Conservation (phyloP, 2,113 vertebrate species). For the Talpa occidentalis region DNA sequence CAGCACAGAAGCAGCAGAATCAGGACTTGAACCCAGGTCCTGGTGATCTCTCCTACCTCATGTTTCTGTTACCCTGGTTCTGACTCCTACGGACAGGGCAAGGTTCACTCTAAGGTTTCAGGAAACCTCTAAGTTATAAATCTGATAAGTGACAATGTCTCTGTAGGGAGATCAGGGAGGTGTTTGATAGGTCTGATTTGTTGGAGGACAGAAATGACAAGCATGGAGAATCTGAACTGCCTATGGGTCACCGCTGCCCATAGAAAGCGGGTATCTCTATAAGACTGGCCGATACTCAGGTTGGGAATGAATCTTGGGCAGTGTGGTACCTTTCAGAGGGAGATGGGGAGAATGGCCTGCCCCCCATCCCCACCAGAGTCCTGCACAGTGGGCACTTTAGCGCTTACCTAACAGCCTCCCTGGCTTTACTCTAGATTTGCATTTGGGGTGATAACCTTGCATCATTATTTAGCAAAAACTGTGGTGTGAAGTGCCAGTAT, state of each 20-base stretch:
- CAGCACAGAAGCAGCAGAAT: background rate
- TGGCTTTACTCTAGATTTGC: background rate
- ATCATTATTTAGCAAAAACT: background rate
- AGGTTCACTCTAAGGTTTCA: background rate
- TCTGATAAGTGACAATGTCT: background rate
- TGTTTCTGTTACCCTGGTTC: background rate
- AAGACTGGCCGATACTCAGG: background rate
- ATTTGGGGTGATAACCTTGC: background rate
- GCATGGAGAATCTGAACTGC: no score
- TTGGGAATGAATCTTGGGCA: background rate
- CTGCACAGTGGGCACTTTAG: background rate
- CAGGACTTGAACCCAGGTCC: background rate
- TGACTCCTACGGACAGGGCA: background rate
- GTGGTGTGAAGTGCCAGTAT: no score
- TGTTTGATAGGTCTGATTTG: background rate
- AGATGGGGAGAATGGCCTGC: background rate
- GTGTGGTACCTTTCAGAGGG: background rate
- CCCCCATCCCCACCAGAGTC: background rate
- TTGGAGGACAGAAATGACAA: background rate
- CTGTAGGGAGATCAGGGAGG: background rate
- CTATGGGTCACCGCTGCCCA: rapidly evolving
- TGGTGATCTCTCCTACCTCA: rapidly evolving
- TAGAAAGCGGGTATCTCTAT: background rate
- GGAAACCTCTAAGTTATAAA: background rate
- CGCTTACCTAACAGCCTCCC: background rate